phyloP scores from a whole-genome alignment of 2,888 invertebrate genomes.

The Drosophila sordidula region DNA sequence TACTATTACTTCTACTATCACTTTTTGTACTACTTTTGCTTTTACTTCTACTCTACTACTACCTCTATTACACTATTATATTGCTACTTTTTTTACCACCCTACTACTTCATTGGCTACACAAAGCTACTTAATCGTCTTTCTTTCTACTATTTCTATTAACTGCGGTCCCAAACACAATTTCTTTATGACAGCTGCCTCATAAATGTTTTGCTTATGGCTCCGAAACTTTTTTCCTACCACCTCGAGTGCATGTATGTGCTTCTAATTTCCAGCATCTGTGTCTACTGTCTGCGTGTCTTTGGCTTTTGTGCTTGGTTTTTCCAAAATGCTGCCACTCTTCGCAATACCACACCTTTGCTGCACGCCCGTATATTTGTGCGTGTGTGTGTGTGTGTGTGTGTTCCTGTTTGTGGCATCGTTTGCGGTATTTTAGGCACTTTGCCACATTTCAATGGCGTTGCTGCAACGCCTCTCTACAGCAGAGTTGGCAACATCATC shows the following conservation, averaged over 20 bases:
- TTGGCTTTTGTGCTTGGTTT: conserved; percentile 22
- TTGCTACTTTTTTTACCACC: neutral
- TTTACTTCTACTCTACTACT: neutral
- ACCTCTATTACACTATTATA: no score
- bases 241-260: conserved; percentile 3
- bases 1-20: neutral
- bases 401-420: conserved; percentile 19
- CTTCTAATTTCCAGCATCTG: conserved; percentile 44
- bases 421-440: conserved; percentile 53
- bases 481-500: conserved; percentile 46
- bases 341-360: conserved; percentile 33
- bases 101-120: neutral
- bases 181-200: neutral
- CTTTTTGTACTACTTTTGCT: no score
- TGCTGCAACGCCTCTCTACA: conserved; percentile 33
- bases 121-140: neutral
- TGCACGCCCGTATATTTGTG: neutral
- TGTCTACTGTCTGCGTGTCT: conserved; percentile 45
- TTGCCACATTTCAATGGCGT: conserved; percentile 50
- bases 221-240: conserved; percentile 23
- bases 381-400: neutral
- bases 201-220: conserved; percentile 3
- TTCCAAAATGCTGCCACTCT: conserved; percentile 15
- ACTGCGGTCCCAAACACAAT: conserved; percentile 3
- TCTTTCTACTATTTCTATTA: neutral